Base-by-base conservation (phyloP, 2,113 vertebrate species). In the Psittacus erithacus region DNA sequence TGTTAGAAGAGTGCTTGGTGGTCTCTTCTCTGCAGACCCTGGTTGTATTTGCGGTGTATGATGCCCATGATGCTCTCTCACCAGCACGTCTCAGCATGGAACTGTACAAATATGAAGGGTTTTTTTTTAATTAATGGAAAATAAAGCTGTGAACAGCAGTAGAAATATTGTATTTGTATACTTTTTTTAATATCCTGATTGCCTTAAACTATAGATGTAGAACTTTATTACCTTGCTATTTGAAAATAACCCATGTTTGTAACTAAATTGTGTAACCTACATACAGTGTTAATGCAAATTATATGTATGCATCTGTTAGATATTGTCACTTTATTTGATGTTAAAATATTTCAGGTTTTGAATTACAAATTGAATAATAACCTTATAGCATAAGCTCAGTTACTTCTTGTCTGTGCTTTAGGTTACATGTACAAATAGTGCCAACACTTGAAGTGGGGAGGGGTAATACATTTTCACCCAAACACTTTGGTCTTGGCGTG, bases 91-190 rank as follows among this genome's bases (percentile, higher is more conserved):
- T 89, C 93, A 92, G 79, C 94, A 23, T 82, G 64, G 95, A 92
- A 70, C 93, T 97, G 94, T 95, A 78, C 95, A 41, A 43, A 91
- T 85, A 96, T 96, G 97, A 98, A 97, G 98, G 96, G 78, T 63
- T 91, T 89, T 97, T 97, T 95, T 83, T 94, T 76, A 97, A 97
- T 95, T 92, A 93, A 90, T 6, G 15, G 96, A 93, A 97, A 97
- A 97, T 94, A 79, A 98, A 98, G 98, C 98, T 98, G 98, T 98
- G 98, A 98, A 98, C 97, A 98, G 97, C 97, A 2, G 93, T 98
- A 98, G 97, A 96, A 97, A 90, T 97, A 94, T 97, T 97, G 94
- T 97, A 96, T 97, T 93, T 96, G 94, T 95, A 97, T 95, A 97
- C 95, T 77, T 96, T 96, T 97, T 97, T 97, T 84, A 86, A 96